Conservation (phyloP, 2,888 invertebrate species). For the Agrilus mali region DNA sequence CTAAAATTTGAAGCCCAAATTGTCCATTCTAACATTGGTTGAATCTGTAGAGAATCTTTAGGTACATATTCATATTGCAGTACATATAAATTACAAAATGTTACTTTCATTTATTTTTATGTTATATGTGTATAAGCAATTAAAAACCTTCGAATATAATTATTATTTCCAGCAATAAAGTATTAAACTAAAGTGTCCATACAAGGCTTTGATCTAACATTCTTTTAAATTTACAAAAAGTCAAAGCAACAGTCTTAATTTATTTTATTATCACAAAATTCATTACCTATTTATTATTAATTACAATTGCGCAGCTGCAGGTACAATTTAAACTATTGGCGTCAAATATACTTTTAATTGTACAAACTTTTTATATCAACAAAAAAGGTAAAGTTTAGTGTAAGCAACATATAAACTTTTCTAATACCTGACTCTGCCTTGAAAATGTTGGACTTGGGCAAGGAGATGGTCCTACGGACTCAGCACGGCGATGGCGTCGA, state of each 20-base stretch:
- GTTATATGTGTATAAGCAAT: too few relatives aligned
- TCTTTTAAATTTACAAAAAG: neutral
- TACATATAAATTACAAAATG: too few relatives aligned
- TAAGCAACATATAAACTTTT: conserved; percentile 8
- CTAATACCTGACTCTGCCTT: conserved; percentile 30
- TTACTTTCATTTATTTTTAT: too few relatives aligned
- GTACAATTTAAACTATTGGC: too few relatives aligned
- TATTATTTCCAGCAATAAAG: too few relatives aligned
- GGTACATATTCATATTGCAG: too few relatives aligned
- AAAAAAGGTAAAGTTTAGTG: neutral
- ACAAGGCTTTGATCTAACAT: neutral
- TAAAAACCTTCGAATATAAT: too few relatives aligned
- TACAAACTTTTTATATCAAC: neutral
- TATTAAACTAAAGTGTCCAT: neutral
- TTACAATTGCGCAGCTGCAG: neutral
- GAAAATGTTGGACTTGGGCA: conserved; percentile 36
- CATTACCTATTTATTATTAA: neutral
- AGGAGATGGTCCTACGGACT: conserved; percentile 37
- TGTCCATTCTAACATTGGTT: too few relatives aligned
- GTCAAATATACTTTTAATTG: too few relatives aligned
- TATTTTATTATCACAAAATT: neutral
- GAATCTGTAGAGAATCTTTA: too few relatives aligned
- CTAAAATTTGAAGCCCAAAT: too few relatives aligned
- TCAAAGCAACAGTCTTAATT: neutral
- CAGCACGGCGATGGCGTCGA: conserved; percentile 42